Evolutionary conservation across 2,888 invertebrate genomes (phyloP), one percentile per base, ranked within the genome.

Genomic region (Drosophila borealis): DNA sequence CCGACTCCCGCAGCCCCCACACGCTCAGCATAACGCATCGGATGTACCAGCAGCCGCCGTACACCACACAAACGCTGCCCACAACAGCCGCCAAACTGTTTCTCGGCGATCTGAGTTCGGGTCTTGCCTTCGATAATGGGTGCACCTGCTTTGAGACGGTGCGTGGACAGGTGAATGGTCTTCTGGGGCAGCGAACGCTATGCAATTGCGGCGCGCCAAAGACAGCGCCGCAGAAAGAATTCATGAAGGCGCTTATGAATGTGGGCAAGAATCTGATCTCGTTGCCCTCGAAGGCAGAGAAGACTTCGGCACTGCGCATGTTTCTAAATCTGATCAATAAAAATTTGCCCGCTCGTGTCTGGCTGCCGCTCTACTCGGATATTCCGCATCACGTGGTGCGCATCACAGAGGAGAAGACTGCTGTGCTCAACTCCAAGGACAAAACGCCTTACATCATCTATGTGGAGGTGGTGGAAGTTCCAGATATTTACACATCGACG

Each of bases 281-380:
- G 56, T 94, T 97, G 83, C 95, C 96, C 41, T 96, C 96, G 54
- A 97, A 97, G 93, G 98, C 99, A 92, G 96, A 97, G 78, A 97
- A 98, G 93, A 98, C 97, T 75, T 97, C 97, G 72, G 95, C 97
- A 80, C 94, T 99, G 79, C 95, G 98, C 74, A 98, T 98, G 62
- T 99, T 99, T 92, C 94, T 99, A 81, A 97, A 97, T 78, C 94
- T 97, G 82, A 94, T 99, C 66, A 99, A 99, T 93, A 94, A 99
- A 80, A 99, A 99, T 94, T 94, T 99, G 70, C 99, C 99, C 13
- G 99, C 99, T 11, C 94, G 98, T 66, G 99, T 99, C 70, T 99
- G 99, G 99, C 94, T 99, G 83, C 99, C 99, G 13, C 94, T 99
- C 49, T 96, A 98, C 92, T 96, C 96, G 80, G 94, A 95, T 81